Conservation (phyloP, 2,888 invertebrate species). For the Platycheirus rosarum region DNA sequence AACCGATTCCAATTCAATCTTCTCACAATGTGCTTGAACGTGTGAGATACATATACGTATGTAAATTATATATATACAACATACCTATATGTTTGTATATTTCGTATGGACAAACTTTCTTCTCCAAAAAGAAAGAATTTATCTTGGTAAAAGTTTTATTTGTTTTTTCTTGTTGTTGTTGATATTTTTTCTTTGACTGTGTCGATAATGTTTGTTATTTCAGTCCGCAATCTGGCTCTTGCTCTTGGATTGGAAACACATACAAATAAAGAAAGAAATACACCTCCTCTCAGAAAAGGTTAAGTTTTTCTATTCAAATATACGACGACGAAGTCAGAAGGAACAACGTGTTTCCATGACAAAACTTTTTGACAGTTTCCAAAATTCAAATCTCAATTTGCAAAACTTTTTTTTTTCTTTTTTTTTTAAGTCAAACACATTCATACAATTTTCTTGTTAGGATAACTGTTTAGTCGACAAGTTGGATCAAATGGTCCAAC, state of each 20-base stretch:
- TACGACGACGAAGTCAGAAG: neutral
- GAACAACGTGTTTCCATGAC: slow-evolving; percentile 35
- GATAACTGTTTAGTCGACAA: slow-evolving; percentile 17
- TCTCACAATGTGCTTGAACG: slow-evolving; percentile 19
- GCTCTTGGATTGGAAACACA: slow-evolving; percentile 36
- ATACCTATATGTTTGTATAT: slow-evolving; percentile 10
- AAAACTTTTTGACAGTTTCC: slow-evolving; percentile 54
- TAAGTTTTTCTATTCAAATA: slow-evolving; percentile 32
- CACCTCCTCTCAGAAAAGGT: slow-evolving; percentile 10
- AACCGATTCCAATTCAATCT: slow-evolving; percentile 42
- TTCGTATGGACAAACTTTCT: slow-evolving; percentile 38
- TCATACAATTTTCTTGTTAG: neutral
- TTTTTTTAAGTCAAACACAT: slow-evolving; percentile 22
- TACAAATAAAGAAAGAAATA: slow-evolving; percentile 2
- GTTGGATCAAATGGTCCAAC: neutral
- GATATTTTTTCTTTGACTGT: slow-evolving; percentile 14
- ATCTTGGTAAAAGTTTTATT: slow-evolving; percentile 45
- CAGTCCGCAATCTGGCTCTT: slow-evolving; percentile 36
- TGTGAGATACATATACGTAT: slow-evolving; percentile 33
- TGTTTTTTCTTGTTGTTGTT: slow-evolving; percentile 20
- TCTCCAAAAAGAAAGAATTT: slow-evolving; percentile 43
- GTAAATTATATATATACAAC: slow-evolving; percentile 34
- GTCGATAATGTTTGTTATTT: slow-evolving; percentile 46
- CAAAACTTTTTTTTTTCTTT: slow-evolving; percentile 33
- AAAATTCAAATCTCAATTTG: slow-evolving; percentile 65